These are phyloP conservation scores for Automeris io DNA, from an alignment of 2,888 invertebrate genomes.

Conservation along the genomic window DNA sequence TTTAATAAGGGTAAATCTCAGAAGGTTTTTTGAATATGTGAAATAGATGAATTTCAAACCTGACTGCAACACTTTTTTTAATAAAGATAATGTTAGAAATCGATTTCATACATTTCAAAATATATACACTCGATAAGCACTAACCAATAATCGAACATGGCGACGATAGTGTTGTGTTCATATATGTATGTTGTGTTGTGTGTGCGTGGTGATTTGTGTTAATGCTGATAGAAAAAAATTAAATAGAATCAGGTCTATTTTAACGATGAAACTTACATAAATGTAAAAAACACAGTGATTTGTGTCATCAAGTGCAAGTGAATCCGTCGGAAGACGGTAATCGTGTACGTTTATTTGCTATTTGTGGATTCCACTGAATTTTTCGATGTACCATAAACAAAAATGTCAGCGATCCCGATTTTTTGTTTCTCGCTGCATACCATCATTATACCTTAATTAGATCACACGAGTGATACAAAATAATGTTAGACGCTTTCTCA, in stretches of 20 bases:
- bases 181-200: conserved; percentile 72
- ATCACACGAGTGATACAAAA: conserved; percentile 73
- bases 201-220: conserved; percentile 78
- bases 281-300: conserved; percentile 70
- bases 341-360: conserved; percentile 74
- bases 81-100: too few relatives aligned
- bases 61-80: too few relatives aligned
- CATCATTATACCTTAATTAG: conserved; percentile 70
- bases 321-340: conserved; percentile 75
- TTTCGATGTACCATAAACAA: conserved; percentile 78
- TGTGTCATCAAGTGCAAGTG: conserved; percentile 73
- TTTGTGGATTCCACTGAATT: conserved; percentile 75
- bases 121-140: too few relatives aligned
- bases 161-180: conserved; percentile 39
- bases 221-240: conserved; percentile 75
- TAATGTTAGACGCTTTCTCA: conserved; percentile 65
- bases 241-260: conserved; percentile 67
- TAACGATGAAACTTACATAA: conserved; percentile 71
- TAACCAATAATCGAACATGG: conserved; percentile 7
- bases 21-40: too few relatives aligned
- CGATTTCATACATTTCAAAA: neutral
- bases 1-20: too few relatives aligned
- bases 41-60: too few relatives aligned
- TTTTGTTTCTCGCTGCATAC: conserved; percentile 75
- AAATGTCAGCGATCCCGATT: conserved; percentile 78